Percentiles rank a stretch among this genome's conserved stretches.
Evolutionary conservation across 2,797 vertebrate species (phyloP).

Genomic region (Petrocephalus schoutedeni): DNA sequence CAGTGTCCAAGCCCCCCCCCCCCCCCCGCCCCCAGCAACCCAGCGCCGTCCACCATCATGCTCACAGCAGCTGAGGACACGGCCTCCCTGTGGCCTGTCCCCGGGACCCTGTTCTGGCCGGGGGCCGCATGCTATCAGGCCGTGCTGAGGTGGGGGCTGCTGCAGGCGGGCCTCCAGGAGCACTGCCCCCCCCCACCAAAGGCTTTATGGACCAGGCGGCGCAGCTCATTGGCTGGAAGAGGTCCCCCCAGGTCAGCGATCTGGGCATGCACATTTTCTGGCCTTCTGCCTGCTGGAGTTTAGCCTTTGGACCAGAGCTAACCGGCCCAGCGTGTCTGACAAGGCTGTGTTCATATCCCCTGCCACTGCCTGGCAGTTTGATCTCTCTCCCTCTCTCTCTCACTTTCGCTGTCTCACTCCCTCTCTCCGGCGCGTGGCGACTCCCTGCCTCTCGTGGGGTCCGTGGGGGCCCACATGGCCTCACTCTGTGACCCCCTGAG

Average conservation of each 20-base stretch:
- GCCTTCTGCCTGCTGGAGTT: constrained; percentile 2
- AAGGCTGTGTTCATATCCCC: constrained; percentile 4
- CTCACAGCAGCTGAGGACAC: not conserved
- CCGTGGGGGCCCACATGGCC: not conserved
- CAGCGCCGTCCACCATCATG: not conserved
- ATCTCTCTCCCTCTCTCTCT: not conserved
- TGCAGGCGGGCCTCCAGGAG: constrained; percentile 11
- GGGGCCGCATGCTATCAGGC: not conserved
- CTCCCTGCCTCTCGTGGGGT: not conserved
- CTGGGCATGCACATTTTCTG: constrained; percentile 13
- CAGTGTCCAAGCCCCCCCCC: not conserved
- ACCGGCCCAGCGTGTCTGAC: constrained; percentile 5
- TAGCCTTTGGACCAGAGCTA: constrained; percentile 22
- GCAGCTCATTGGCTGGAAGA: constrained; percentile 1
- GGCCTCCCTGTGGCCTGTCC: not conserved
- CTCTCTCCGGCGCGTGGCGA: not conserved
- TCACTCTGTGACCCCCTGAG: not conserved
- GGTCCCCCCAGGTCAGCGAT: not conserved
- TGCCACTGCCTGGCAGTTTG: not conserved
- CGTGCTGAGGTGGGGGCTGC: not conserved
- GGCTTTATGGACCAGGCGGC: not conserved
- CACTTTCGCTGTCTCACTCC: not conserved
- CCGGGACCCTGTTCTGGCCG: not conserved
- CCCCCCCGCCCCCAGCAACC: not conserved
- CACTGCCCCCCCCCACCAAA: not conserved